Evolutionary conservation across 2,888 invertebrate species (phyloP).

Genomic region (Pristionchus arcanus): DNA sequence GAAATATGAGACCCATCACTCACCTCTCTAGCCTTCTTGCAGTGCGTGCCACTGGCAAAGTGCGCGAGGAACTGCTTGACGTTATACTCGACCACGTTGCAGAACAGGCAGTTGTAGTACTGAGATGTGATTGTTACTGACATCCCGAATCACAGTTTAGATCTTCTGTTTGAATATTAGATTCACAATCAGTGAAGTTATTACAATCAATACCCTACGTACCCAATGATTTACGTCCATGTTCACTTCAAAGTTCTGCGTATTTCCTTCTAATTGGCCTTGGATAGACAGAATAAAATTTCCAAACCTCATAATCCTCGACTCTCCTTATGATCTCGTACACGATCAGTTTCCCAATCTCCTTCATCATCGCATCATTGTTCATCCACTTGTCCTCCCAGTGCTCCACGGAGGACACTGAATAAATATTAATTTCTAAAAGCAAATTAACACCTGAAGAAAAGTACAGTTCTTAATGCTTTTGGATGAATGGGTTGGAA

Average conservation of each 20-base stretch:
- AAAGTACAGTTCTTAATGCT: too few species aligned
- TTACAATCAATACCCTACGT: too few species aligned
- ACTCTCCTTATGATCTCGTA: neutral
- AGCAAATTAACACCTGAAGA: too few species aligned
- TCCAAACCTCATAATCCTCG: neutral
- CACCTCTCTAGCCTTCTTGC: constrained; percentile 9
- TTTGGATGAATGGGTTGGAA: too few species aligned
- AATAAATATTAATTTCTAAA: too few species aligned
- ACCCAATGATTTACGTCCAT: too few species aligned
- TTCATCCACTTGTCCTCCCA: constrained; percentile 4
- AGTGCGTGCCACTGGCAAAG: neutral
- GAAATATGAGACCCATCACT: too few species aligned
- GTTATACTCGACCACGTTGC: constrained; percentile 20
- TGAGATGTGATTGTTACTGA: neutral
- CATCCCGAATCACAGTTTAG: too few species aligned
- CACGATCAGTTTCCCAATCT: neutral
- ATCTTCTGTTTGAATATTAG: too few species aligned
- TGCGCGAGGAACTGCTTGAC: constrained; percentile 8
- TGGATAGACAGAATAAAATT: neutral
- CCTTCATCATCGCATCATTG: constrained; percentile 1
- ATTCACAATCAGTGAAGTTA: too few species aligned
- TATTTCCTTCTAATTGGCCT: too few species aligned
- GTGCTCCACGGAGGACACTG: neutral
- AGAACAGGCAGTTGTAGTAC: constrained; percentile 22
- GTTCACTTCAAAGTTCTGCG: too few species aligned